Percentiles rank a stretch among this genome's conserved stretches.
These are phyloP conservation scores for Bungarus multicinctus DNA, from an alignment of 2,113 vertebrate species.

Conservation along the genomic window DNA sequence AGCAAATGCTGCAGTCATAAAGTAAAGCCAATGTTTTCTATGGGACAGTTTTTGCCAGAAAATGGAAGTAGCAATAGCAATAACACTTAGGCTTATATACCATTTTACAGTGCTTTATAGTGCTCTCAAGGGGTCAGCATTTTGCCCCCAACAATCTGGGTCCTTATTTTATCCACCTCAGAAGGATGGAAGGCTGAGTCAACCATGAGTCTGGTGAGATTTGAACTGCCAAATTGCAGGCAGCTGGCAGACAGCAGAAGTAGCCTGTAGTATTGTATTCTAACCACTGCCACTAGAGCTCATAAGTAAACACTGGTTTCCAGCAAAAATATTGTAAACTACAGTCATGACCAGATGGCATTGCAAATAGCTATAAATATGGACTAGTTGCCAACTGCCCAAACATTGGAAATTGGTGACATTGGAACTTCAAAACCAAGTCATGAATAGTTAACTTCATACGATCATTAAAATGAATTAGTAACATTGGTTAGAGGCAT, in stretches of 20 bases:
- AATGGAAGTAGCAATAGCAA: not conserved
- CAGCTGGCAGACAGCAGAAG: too few relatives aligned
- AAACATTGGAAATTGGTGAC: not conserved
- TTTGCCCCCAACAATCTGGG: too few relatives aligned
- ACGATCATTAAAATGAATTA: not conserved
- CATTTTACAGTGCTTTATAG: too few relatives aligned
- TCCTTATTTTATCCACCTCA: too few relatives aligned
- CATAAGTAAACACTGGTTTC: not conserved
- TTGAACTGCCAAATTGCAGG: too few relatives aligned
- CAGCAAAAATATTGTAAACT: not conserved
- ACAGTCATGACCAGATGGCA: not conserved
- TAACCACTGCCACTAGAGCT: too few relatives aligned
- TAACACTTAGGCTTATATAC: too few relatives aligned
- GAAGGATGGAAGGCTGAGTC: too few relatives aligned
- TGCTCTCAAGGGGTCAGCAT: too few relatives aligned
- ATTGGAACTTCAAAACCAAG: not conserved
- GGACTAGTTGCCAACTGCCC: not conserved
- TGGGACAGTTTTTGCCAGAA: not conserved
- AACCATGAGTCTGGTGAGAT: too few relatives aligned
- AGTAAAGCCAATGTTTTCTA: not conserved
- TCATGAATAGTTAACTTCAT: not conserved
- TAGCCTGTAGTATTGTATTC: too few relatives aligned
- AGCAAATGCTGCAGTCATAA: not conserved
- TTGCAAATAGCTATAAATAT: not conserved
- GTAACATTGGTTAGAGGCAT: not conserved